Conservation (phyloP, 2,888 invertebrate genomes). For the Digitonthophagus gazella region DNA sequence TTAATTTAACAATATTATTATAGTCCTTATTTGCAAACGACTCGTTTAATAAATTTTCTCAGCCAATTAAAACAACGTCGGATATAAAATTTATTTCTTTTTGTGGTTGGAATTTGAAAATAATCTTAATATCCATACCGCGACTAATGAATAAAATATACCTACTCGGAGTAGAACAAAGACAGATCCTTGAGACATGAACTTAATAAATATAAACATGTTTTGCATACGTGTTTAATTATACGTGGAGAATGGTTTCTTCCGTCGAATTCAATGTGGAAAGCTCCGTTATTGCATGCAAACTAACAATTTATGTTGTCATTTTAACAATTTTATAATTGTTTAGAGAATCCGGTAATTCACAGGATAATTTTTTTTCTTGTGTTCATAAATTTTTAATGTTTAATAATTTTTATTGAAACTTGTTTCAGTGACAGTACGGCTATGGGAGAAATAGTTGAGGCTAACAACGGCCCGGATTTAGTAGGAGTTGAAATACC, state of each 20-base stretch:
- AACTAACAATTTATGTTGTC: no score
- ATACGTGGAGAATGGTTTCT: not conserved
- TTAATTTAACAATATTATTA: no score
- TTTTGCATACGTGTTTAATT: not conserved
- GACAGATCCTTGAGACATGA: not conserved
- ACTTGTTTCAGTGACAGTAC: constrained; percentile 50
- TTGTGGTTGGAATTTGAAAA: no score
- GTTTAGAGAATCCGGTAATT: no score
- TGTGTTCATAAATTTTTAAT: not conserved
- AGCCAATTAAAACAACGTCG: no score
- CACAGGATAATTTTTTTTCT: not conserved
- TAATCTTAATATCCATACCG: no score
- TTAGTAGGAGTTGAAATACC: constrained; percentile 49
- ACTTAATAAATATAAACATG: not conserved
- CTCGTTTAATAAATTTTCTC: not conserved
- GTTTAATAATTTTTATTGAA: no score
- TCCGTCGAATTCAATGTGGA: not conserved
- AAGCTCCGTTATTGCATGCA: not conserved
- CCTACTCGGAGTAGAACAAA: no score
- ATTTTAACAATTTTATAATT: no score
- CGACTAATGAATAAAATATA: no score
- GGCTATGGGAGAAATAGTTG: constrained; percentile 47
- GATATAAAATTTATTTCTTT: no score
- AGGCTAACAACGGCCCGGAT: constrained; percentile 45
- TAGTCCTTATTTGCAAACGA: no score